Evolutionary conservation across 2,113 vertebrate species (phyloP), one percentile per base, ranked within the genome.

Genomic region (Tachysurus fulvidraco): DNA sequence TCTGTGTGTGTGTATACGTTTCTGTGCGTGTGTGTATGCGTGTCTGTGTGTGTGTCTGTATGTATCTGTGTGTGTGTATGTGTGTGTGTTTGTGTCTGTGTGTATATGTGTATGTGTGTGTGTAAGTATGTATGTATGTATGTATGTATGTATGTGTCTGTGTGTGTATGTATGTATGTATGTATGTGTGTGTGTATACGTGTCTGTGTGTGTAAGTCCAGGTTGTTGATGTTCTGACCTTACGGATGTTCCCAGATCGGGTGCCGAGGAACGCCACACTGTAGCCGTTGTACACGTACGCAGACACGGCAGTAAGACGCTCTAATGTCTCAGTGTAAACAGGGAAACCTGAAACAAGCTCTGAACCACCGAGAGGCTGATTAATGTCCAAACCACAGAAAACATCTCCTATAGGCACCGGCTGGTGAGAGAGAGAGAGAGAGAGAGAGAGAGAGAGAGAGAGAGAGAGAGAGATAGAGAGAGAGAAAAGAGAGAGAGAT

Each of bases 381-480:
- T 99, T 99, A 92, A 99, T 99, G 92, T 99, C 98, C 41, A 99
- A 92, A 84, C 98, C 98, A 0, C 98, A 99, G 95, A 99, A 99
- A 69, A 96, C 96, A 92, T 99, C 98, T 67, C 98, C 97, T 0
- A 99, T 99, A 85, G 97, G 97, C 71, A 99, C 97, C 5, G 98
- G 98, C 98, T 99, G 94, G 10, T 23, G n/a, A 78, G 83, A 86
- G 76, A 59, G 50, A 59, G n/a, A 36, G 52, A 71, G 25, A 44
- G 28, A 21, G 14, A 44, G 41, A 71, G 11, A 78, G 59, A 84
- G 10, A 83, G 62, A 69, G 23, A 44, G 82, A 60, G 16, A 65
- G 80, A 74, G 64, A 69, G 46, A 50, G 46, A 50, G 8, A 50
- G 46, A 50, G 46, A 50, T 0, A 50, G 46, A 50, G 46, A 50